phyloP scores from a whole-genome alignment of 2,113 vertebrate species.

The Paradoxurus hermaphroditus region DNA sequence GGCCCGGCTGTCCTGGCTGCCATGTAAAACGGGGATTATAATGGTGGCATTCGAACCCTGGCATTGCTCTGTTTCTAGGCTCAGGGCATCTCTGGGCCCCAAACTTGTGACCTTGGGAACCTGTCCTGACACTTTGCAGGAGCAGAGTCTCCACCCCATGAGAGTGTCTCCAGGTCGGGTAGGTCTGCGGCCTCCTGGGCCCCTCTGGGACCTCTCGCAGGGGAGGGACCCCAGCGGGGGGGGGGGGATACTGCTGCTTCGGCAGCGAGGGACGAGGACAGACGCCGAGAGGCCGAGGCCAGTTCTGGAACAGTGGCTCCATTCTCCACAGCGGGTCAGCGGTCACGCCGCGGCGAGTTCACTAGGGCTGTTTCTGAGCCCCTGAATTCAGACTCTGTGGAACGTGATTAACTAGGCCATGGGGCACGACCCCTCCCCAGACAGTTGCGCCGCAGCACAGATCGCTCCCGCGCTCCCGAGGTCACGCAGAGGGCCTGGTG shows the following conservation, averaged over 20 bases:
- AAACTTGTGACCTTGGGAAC: neutral
- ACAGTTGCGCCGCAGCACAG: neutral
- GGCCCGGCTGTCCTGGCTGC: neutral
- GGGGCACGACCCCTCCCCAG: neutral
- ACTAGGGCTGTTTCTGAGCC: neutral
- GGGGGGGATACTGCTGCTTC: neutral
- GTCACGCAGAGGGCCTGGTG: neutral
- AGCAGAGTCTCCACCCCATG: neutral
- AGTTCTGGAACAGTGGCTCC: slow-evolving; percentile 23
- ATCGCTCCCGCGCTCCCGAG: neutral
- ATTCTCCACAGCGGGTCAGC: slow-evolving; percentile 28
- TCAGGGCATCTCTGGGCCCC: neutral
- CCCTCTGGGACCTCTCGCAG: neutral
- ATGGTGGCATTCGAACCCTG: neutral
- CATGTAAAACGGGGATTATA: no score
- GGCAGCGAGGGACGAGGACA: neutral
- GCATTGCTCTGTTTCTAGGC: neutral
- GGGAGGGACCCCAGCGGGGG: neutral
- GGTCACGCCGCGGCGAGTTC: neutral
- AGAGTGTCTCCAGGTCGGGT: neutral
- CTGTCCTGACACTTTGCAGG: neutral
- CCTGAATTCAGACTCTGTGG: slow-evolving; percentile 48
- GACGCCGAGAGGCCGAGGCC: neutral
- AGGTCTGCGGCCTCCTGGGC: neutral
- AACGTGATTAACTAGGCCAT: neutral